These are phyloP conservation scores for Dorcus hopei DNA, from an alignment of 2,888 invertebrate species.

Conservation along the genomic window DNA sequence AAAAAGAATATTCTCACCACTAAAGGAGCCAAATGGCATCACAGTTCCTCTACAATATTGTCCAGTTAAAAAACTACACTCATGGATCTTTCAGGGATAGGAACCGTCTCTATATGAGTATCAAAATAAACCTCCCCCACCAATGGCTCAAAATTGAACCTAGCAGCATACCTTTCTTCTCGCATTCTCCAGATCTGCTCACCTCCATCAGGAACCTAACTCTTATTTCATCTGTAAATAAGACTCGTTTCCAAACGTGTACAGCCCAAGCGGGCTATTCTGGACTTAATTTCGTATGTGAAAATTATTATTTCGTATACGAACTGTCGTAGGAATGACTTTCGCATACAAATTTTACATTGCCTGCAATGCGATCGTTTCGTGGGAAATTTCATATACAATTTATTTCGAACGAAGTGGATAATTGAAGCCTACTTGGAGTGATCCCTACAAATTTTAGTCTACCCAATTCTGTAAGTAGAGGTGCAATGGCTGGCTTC, in stretches of 20 bases:
- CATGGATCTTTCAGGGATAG: background rate
- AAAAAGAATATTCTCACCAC: background rate
- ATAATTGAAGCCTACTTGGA: too few relatives aligned
- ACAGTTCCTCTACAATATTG: background rate
- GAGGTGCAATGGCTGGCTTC: constrained; percentile 5
- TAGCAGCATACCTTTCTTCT: too few relatives aligned
- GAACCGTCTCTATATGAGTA: too few relatives aligned
- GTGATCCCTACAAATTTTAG: background rate
- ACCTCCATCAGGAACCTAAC: background rate
- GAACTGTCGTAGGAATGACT: too few relatives aligned
- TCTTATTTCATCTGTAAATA: constrained; percentile 1
- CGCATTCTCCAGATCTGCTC: background rate
- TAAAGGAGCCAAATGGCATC: background rate
- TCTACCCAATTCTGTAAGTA: constrained; percentile 4
- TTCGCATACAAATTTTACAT: too few relatives aligned
- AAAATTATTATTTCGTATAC: too few relatives aligned
- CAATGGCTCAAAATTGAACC: background rate
- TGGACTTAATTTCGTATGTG: too few relatives aligned
- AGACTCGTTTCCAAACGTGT: background rate
- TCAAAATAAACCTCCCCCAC: background rate
- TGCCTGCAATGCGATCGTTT: too few relatives aligned
- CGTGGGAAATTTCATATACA: too few relatives aligned
- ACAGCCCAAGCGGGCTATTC: background rate
- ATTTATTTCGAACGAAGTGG: too few relatives aligned
- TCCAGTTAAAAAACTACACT: background rate